Evolutionary conservation across 2,888 invertebrate genomes (phyloP), one percentile per base, ranked within the genome.

Genomic region (Callinectes sapidus): DNA sequence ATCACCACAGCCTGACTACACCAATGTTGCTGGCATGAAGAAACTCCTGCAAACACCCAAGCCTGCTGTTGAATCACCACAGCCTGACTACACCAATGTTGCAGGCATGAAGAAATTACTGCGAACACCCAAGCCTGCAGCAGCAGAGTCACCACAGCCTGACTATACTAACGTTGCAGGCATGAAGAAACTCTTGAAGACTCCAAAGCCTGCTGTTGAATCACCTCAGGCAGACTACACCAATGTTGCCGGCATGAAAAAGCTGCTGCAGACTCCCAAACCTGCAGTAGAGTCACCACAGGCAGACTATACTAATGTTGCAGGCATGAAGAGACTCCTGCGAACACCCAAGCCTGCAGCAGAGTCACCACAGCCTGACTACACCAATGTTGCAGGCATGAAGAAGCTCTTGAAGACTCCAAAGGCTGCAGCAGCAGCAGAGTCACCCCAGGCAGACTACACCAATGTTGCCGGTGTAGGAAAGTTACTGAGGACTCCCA

Each of bases 21-120:
- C 42, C 28, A 48, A 92, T 61, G 66, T 93, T 39, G 14, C 54
- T 39, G 92, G 92, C 10, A 32, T 92, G 18, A 89, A 90, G n/a
- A 92, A 77, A 35, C 16, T 92, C 5, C 48, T 94, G 32, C n/a
- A 28, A 14, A 66, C 87, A 16, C 87, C 92, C n/a, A 90, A 87
- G 32, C 81, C 55, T 55, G 23, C 85, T 14, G 3, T 16, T n/a
- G 66, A 85, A 42, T 89, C 89, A 32, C 89, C 92, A 10, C 28
- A 35, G 66, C 61, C 89, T 54, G 85, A 92, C 87, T 93, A 94
- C 48, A 66, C 90, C 8, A 32, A 94, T 71, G 92, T 94, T 6
- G 10, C 18, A 16, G 93, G 94, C n/a, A 28, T 93, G 10, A 92
- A 55, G 39, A 91, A 87, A 35, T 89, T 94, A 5, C 14, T 94